Evolutionary conservation across 2,888 invertebrate species (phyloP).

Genomic region (Cantharis rufa): DNA sequence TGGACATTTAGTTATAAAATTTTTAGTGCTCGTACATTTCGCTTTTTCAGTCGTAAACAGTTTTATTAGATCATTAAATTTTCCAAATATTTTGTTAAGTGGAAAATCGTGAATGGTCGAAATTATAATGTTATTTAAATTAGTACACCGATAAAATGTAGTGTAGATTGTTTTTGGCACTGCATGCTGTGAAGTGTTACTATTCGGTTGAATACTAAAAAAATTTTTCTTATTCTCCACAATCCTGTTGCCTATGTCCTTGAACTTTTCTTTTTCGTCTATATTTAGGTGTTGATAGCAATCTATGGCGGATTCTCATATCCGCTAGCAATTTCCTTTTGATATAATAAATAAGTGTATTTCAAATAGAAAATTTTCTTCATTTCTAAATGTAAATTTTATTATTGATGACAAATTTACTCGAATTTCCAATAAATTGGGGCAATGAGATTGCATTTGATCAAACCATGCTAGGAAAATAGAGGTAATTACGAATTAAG

Average conservation of each 20-base stretch:
- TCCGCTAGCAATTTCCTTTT: conserved; percentile 3
- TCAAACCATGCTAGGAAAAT: too few species aligned
- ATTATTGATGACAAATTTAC: not conserved
- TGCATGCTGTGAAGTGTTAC: not conserved
- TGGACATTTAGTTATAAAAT: not conserved
- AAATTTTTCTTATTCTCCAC: not conserved
- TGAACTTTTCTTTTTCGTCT: conserved; percentile 3
- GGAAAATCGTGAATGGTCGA: not conserved
- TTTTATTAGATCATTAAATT: not conserved
- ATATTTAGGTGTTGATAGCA: conserved; percentile 3
- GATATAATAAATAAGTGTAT: not conserved
- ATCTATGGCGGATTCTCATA: conserved; percentile 3
- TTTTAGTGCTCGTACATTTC: not conserved
- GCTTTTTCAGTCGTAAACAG: not conserved
- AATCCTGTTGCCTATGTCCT: not conserved
- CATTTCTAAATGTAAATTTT: not conserved
- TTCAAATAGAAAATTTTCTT: not conserved
- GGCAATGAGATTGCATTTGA: not conserved
- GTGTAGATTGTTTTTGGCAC: not conserved
- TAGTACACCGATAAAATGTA: not conserved
- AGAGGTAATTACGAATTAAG: not conserved
- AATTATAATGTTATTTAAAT: not conserved
- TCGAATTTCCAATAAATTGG: not conserved
- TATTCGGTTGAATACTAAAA: not conserved
- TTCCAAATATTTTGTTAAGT: not conserved